Conservation (phyloP, 2,113 vertebrate species). For the Ophthalmolycus amberensis region DNA sequence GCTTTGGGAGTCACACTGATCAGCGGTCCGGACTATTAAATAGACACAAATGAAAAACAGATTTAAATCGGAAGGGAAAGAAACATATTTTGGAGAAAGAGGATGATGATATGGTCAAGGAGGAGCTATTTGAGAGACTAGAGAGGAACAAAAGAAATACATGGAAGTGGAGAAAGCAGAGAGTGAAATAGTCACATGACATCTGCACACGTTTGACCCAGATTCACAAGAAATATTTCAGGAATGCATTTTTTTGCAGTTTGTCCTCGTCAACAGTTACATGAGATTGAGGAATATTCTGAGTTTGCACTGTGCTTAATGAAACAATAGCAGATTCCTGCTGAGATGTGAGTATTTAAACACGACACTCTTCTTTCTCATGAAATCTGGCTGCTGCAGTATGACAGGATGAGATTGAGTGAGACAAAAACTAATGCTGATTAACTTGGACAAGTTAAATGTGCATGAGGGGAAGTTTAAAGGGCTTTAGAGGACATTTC, state of each 20-base stretch:
- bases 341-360: not conserved
- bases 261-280: constrained; percentile 39
- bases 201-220: constrained; percentile 2
- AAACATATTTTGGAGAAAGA: not conserved
- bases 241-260: constrained; percentile 19
- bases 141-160: not conserved
- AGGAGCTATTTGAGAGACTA: too few species aligned
- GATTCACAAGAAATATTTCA: constrained; percentile 25
- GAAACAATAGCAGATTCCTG: not conserved
- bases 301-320: constrained; percentile 4
- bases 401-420: not conserved
- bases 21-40: not conserved
- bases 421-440: not conserved
- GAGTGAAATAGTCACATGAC: not conserved
- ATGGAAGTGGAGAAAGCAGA: not conserved
- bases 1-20: not conserved
- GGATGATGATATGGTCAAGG: not conserved
- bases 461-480: not conserved
- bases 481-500: not conserved
- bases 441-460: not conserved
- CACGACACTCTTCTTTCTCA: not conserved
- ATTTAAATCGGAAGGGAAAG: not conserved
- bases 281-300: constrained; percentile 21
- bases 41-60: not conserved
- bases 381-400: not conserved